Evolutionary conservation across 2,888 invertebrate genomes (phyloP), one percentile per base, ranked within the genome.

Genomic region (Lepidocyrtoides sp.): DNA sequence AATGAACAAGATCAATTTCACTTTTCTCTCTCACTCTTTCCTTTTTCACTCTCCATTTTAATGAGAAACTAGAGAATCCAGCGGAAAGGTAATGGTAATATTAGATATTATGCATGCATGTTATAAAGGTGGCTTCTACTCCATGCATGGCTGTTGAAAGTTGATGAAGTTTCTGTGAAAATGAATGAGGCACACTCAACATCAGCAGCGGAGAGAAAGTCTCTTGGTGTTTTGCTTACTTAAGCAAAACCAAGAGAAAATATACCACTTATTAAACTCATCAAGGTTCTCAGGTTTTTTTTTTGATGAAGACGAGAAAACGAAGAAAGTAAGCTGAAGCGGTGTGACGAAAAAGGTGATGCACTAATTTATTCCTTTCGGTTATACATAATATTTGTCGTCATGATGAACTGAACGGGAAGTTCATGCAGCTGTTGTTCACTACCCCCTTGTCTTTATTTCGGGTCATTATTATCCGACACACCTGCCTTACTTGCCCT

Each of bases 1-100:
- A 57, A 23, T 57, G 57, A 57, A 57, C 57, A 57, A 57, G 81
- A 81, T 81, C 81, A 81, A 81, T 81, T 81, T 81, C 81, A 81
- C 81, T 81, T 60, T 81, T 48, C 75, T 77, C 51, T 77, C 75
- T 48, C 48, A 48, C 12, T 48, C 57, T 57, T 23, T 20, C 57
- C 57, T 17, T 20, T 57, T 51, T 51, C 51, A 2, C n/a, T 14
- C n/a, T 51, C 51, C 51, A 14, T 48, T 66, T 69, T 69, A 77
- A 77, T 77, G 44, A 77, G 51, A 29, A 23, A 36, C 36, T 36
- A 36, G 36, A 36, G 36, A 36, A 7, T 36, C 7, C 7, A 36
- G 36, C 7, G 0, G 4, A 57, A 23, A 51, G 51, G 14, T 14
- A 10, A 32, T 32, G 20, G 60, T 20, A 17, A 60, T 10, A 60